phyloP scores from a whole-genome alignment of 1,140 invertebrate species.

The Helicoverpa zea region DNA sequence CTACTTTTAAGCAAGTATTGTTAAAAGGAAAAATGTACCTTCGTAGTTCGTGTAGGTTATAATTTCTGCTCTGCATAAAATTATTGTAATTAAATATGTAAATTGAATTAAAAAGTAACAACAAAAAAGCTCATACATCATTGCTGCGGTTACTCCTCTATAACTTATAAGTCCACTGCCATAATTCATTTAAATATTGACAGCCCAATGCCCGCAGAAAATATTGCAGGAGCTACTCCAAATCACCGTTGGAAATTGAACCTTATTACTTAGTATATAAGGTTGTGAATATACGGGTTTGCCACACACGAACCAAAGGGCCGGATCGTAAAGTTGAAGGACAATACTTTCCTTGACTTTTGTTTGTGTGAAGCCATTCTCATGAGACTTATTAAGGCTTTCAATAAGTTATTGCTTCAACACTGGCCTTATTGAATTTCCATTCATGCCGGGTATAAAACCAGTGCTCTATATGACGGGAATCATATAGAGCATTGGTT shows the following conservation, averaged over 20 bases:
- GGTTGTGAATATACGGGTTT: background rate
- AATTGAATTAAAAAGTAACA: conserved; percentile 15
- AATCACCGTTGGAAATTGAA: conserved; percentile 1
- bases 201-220: conserved; percentile 37
- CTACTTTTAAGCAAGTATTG: too few species aligned
- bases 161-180: conserved; percentile 19
- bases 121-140: conserved; percentile 28
- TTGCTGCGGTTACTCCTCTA: conserved; percentile 16
- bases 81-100: too few species aligned
- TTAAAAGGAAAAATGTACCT: too few species aligned
- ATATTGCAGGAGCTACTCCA: conserved; percentile 27
- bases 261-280: conserved; percentile 4
- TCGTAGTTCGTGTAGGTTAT: too few species aligned
- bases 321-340: conserved; percentile 46
- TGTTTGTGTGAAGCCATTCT: conserved; percentile 30
- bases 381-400: conserved; percentile 20
- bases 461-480: too few species aligned
- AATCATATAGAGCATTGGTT: too few species aligned
- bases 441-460: background rate
- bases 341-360: conserved; percentile 47
- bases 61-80: too few species aligned
- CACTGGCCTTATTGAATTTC: conserved; percentile 30
- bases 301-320: conserved; percentile 30
- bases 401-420: conserved; percentile 41
- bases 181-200: conserved; percentile 50